Conservation (phyloP, 2,888 invertebrate genomes). For the Lycocerus yunnanus region DNA sequence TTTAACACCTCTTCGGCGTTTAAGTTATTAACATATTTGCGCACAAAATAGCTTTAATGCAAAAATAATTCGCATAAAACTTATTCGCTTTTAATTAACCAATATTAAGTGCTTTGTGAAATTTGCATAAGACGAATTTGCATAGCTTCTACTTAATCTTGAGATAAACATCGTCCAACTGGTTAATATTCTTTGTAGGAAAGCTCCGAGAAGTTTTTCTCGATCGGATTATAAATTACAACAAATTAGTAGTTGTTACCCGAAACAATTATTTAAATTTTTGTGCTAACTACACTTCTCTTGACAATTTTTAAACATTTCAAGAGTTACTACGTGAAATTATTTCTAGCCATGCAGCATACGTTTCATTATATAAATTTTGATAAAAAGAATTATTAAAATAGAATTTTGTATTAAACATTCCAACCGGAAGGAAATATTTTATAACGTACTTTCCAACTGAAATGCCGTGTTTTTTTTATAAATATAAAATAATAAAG, state of each 20-base stretch:
- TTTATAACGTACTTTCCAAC: neutral
- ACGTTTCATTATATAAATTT: neutral
- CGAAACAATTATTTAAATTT: neutral
- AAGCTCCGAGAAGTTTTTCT: neutral
- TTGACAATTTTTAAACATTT: neutral
- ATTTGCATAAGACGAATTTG: neutral
- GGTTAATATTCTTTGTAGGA: neutral
- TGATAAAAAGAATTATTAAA: neutral
- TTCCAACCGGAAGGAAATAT: neutral
- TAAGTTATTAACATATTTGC: constrained; percentile 15
- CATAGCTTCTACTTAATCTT: neutral
- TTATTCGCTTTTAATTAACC: neutral
- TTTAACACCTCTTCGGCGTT: constrained; percentile 23
- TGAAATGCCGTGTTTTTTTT: neutral
- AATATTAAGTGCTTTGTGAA: neutral
- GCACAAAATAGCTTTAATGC: neutral
- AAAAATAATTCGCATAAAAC: constrained; percentile 4
- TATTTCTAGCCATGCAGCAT: neutral
- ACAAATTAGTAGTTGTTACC: neutral
- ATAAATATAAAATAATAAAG: neutral
- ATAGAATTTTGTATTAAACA: neutral
- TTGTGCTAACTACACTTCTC: neutral
- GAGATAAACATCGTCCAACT: neutral
- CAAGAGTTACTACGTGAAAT: neutral
- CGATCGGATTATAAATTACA: neutral